phyloP scores from a whole-genome alignment of 1,140 invertebrate species.

The Aleiodes sp. region DNA sequence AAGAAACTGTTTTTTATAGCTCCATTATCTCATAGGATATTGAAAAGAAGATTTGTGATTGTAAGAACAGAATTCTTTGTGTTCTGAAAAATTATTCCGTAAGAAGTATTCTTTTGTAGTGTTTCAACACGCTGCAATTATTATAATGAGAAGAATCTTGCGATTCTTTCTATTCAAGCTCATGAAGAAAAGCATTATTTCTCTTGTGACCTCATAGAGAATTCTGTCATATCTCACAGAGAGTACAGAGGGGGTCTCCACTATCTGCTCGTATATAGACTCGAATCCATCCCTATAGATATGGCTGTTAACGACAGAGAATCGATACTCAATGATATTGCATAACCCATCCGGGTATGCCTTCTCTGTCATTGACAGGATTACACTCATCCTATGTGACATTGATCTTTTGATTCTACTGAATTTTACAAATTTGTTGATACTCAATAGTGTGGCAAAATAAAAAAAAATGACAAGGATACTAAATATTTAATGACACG shows the following conservation, averaged over 20 bases:
- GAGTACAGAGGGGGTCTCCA: too few relatives aligned
- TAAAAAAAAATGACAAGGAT: too few relatives aligned
- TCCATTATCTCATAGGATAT: neutral
- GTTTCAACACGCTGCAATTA: too few relatives aligned
- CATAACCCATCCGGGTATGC: neutral
- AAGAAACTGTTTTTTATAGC: neutral
- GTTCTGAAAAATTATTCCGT: neutral
- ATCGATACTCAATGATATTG: conserved; percentile 14
- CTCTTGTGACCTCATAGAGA: neutral
- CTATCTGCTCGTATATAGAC: too few relatives aligned
- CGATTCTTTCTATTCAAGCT: neutral
- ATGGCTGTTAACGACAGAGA: neutral
- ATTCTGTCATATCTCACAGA: neutral
- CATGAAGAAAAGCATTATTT: neutral
- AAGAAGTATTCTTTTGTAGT: neutral
- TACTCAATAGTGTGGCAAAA: too few relatives aligned
- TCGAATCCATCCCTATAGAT: too few relatives aligned
- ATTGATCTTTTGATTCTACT: neutral
- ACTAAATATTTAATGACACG: too few relatives aligned
- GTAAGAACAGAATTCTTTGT: neutral
- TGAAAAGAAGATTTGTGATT: neutral
- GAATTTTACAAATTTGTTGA: too few relatives aligned
- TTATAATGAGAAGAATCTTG: too few relatives aligned
- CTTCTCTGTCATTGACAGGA: neutral
- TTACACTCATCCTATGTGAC: neutral